Base-by-base conservation (phyloP, 2,888 invertebrate species). In the Plutella xylostella region DNA sequence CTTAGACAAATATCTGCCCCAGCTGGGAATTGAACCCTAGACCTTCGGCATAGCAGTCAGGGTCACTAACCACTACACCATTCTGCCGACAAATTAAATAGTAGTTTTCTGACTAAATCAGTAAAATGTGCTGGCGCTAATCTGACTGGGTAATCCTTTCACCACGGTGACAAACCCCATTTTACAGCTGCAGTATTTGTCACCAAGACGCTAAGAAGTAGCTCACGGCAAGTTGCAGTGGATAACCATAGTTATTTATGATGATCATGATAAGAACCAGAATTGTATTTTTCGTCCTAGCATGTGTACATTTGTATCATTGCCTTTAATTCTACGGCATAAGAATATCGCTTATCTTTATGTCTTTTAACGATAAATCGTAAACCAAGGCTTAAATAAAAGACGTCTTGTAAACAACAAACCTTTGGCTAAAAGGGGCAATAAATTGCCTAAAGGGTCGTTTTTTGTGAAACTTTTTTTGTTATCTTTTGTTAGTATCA, bases 311-410 rank as follows among this genome's bases (percentile, higher is more conserved):
- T 14, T 3, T 12, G 14, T n/a, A 30, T n/a, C 12, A 30, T 4
- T 4, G 12, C 30, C 14, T 30, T 30, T 30, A 33, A 15, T 14
- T 33, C 15, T 33, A 12, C 6, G 6, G 12, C 20, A 9, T 20
- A 3, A 37, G 18, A 19, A 18, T 11, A n/a, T 37, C 7, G 57
- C 69, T 75, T 76, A 76, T 75, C 75, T 77, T 68, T 68, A 66
- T 56, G 61, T 61, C 64, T 59, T 65, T 63, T 63, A 59, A 68
- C 63, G 68, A 68, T 63, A 63, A 70, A 71, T 65, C 76, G 70
- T 77, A 77, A 77, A 76, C 77, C 72, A 70, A 70, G 73, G 67
- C 75, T 74, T 72, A 75, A 77, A 75, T 76, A 75, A 77, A 75
- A 75, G 68, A 70, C 64, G 71, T 72, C 75, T 73, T 78, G 76